Percentiles rank a stretch among this genome's conserved stretches.
These are phyloP conservation scores for Probaryconus sp. DNA, from an alignment of 1,140 invertebrate genomes.

Conservation along the genomic window DNA sequence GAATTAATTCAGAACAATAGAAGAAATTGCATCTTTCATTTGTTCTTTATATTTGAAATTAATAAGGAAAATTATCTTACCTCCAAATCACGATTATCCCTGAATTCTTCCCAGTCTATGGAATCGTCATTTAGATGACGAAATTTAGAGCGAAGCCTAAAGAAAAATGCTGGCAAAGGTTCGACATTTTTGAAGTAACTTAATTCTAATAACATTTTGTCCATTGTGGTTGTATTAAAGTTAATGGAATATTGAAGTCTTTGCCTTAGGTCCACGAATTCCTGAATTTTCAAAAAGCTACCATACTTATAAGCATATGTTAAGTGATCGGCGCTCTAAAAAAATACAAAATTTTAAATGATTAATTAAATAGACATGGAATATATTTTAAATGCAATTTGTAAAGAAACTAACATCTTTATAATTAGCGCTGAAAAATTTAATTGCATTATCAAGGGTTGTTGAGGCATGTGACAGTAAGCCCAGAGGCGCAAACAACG, in stretches of 20 bases:
- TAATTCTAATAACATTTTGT: slow-evolving; percentile 88
- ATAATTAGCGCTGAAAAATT: slow-evolving; percentile 91
- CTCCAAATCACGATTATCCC: slow-evolving; percentile 81
- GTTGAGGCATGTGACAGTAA: slow-evolving; percentile 82
- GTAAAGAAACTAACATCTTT: slow-evolving; percentile 92
- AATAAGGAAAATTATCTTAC: too few species aligned
- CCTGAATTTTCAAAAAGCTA: slow-evolving; percentile 93
- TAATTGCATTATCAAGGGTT: slow-evolving; percentile 85
- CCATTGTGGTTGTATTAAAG: slow-evolving; percentile 85
- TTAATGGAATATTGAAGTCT: slow-evolving; percentile 90
- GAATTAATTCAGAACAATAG: too few species aligned
- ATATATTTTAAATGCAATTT: too few species aligned
- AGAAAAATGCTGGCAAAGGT: too few species aligned
- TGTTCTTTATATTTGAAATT: too few species aligned
- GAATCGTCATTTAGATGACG: slow-evolving; percentile 79
- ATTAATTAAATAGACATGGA: slow-evolving; percentile 15
- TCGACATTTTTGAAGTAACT: slow-evolving; percentile 77
- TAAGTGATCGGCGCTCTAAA: slow-evolving; percentile 92
- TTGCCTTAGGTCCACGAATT: slow-evolving; percentile 92
- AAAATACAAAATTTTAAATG: slow-evolving; percentile 57
- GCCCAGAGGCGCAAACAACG: slow-evolving; percentile 84
- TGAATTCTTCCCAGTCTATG: slow-evolving; percentile 77
- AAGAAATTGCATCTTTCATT: too few species aligned
- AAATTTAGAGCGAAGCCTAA: too few species aligned
- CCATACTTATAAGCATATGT: slow-evolving; percentile 96